Evolutionary conservation across 35 echinoderm and acorn worm genomes (phyloP), one percentile per base, ranked within the genome.

Genomic region (Apostichopus californicus): DNA sequence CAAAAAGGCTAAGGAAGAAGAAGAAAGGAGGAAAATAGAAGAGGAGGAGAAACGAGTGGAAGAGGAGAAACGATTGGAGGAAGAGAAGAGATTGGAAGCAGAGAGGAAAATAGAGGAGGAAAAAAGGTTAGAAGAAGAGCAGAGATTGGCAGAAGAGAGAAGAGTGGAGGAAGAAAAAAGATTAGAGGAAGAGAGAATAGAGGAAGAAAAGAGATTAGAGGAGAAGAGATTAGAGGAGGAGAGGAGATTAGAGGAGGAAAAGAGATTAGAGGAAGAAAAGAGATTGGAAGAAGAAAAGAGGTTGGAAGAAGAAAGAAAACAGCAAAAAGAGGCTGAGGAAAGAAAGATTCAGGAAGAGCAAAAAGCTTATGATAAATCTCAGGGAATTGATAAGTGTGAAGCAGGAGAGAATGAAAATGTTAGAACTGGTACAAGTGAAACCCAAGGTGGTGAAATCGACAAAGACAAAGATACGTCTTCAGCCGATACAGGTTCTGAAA

Each of bases 1-100:
- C 2, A 92, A 93, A 70, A 77, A 71, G 28, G 94, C 77, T 14
- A 92, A 92, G 90, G 96, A 98, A 55, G 96, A 95, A 55, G 95
- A 87, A 78, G 87, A 95, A 66, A 52, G 60, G 46, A 34, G 18
- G 56, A 88, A 93, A 73, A 81, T 77, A 79, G 83, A 75, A 77
- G 92, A 87, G 46, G 83, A 77, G 78, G 92, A 93, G 52, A 93
- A 28, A 87, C 20, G 79, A 5, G 18, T 92, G 5, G 46, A 26
- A 25, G 78, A 92, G 15, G 54, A 65, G 75, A 82, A 20, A 18
- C 56, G 92, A 59, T 18, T 34, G 64, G 91, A 86, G 70, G 81
- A 70, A 86, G 80, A 92, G 78, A 92, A 21, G 21, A 63, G 85
- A 86, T 18, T 61, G 60, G 75, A 78, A 56, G 63, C 78, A 18